phyloP scores from a whole-genome alignment of 2,113 vertebrate genomes.

The Sylvia atricapilla region DNA sequence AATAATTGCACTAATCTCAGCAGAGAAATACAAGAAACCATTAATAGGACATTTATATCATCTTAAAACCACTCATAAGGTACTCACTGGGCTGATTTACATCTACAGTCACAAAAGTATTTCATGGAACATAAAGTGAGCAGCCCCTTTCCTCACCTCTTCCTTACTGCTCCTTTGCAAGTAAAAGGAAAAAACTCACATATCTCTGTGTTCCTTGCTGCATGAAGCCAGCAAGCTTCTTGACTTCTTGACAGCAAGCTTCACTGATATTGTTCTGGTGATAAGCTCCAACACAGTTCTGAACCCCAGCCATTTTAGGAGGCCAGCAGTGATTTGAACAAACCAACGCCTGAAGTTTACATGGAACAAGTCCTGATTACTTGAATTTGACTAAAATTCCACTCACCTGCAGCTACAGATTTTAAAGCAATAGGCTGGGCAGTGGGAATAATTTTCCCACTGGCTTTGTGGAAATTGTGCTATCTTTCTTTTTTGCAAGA shows the following conservation, averaged over 20 bases:
- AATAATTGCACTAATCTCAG: not conserved
- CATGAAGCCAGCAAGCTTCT: slow-evolving; percentile 28
- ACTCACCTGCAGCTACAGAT: not conserved
- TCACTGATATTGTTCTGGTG: slow-evolving; percentile 24
- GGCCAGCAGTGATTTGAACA: slow-evolving; percentile 11
- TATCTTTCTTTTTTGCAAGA: not conserved
- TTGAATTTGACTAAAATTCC: not conserved
- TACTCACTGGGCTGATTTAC: not conserved
- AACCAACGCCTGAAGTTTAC: not conserved
- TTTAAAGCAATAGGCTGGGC: not conserved
- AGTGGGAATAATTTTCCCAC: not conserved
- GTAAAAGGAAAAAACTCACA: slow-evolving; percentile 1
- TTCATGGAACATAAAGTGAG: not conserved
- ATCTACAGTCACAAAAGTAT: not conserved
- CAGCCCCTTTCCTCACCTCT: not conserved
- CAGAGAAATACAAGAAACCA: not conserved
- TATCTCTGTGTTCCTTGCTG: not conserved
- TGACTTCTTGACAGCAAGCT: not conserved
- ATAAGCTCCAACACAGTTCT: not conserved
- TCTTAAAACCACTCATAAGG: not conserved
- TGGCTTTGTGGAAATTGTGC: not conserved
- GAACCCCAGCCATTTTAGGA: slow-evolving; percentile 18
- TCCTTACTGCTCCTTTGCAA: not conserved
- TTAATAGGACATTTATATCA: not conserved
- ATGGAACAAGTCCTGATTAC: not conserved